Conservation (phyloP, 2,113 vertebrate species). For the Oncorhynchus keta region DNA sequence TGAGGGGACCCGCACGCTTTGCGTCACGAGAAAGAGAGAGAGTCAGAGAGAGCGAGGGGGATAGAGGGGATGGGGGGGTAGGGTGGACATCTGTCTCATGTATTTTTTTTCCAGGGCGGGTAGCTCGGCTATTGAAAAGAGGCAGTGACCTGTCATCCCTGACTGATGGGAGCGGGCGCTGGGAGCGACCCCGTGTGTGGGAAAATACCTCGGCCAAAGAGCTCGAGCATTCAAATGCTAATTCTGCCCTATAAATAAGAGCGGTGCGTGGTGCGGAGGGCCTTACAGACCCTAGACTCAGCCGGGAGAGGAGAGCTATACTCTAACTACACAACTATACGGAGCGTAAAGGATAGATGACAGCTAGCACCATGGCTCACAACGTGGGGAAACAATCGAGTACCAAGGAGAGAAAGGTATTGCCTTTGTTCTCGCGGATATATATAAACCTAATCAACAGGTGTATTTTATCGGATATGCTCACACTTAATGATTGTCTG, state of each 20-base stretch:
- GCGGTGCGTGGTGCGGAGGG: constrained; percentile 59
- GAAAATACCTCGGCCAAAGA: constrained; percentile 82
- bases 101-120: constrained; percentile 61
- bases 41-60: constrained; percentile 42
- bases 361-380: constrained; percentile 67
- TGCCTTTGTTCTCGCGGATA: neutral
- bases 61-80: constrained; percentile 66
- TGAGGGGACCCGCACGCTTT: constrained; percentile 16
- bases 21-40: constrained; percentile 14
- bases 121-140: constrained; percentile 76
- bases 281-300: constrained; percentile 62
- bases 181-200: constrained; percentile 80
- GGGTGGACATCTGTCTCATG: constrained; percentile 86
- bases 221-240: constrained; percentile 84
- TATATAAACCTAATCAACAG: constrained; percentile 6
- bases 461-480: neutral
- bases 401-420: constrained; percentile 87
- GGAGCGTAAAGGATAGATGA: constrained; percentile 68
- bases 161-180: constrained; percentile 81
- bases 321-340: constrained; percentile 15
- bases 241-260: constrained; percentile 83
- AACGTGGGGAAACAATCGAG: constrained; percentile 69
- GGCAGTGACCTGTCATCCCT: constrained; percentile 87
- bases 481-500: neutral
- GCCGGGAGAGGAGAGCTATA: constrained; percentile 15